Conservation (phyloP, 2,113 vertebrate genomes). For the Phylloscopus whistleri region DNA sequence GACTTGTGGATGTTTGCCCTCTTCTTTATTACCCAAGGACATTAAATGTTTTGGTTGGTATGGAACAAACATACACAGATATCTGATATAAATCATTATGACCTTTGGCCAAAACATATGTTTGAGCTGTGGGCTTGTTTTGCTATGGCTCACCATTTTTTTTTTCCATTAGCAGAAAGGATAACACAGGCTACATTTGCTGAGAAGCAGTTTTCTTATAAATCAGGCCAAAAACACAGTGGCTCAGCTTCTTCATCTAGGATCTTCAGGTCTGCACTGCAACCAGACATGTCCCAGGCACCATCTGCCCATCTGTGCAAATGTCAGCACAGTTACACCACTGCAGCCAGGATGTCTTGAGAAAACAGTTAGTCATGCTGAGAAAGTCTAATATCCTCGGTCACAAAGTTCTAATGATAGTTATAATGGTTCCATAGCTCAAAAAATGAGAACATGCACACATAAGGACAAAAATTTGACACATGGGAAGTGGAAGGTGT, state of each 20-base stretch:
- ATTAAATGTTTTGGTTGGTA: not conserved
- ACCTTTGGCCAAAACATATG: not conserved
- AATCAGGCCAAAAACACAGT: not conserved
- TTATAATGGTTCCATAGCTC: not conserved
- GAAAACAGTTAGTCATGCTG: conserved; percentile 34
- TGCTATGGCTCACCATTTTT: not conserved
- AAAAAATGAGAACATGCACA: not conserved
- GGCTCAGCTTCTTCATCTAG: not conserved
- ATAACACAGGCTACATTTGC: not conserved
- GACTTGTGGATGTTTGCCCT: not conserved
- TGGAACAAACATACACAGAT: not conserved
- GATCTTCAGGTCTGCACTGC: conserved; percentile 25
- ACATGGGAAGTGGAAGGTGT: conserved; percentile 1
- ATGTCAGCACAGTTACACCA: conserved; percentile 30
- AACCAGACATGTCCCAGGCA: conserved; percentile 37
- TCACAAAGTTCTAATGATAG: not conserved
- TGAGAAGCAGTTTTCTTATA: not conserved
- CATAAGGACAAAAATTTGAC: not conserved
- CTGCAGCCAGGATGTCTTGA: conserved; percentile 2
- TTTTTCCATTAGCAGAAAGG: conserved; percentile 5
- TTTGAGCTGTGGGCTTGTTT: not conserved
- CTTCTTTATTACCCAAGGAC: not conserved
- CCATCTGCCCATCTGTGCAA: conserved; percentile 33
- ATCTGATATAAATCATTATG: not conserved
- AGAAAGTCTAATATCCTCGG: not conserved